Base-by-base conservation (phyloP, 2,888 invertebrate genomes). In the Podotricha telesiphe region DNA sequence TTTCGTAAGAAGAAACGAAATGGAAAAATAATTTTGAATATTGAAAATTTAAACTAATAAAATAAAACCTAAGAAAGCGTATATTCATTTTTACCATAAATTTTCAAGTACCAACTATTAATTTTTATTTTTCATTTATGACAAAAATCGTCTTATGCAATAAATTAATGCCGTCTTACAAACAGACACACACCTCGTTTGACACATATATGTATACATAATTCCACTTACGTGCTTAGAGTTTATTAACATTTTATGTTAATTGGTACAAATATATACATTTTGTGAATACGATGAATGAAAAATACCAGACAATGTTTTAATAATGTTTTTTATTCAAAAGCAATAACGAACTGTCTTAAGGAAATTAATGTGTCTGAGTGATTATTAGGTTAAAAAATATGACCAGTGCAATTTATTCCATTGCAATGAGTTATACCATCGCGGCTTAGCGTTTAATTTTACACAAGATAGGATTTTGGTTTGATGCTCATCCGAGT, bases 211-310 rank as follows among this genome's bases (percentile, higher is more conserved):
- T 40, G 17, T 37, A 19, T 17, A 53, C 10, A 8, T 15, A 17
- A 45, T 45, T 40, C 40, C 13, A 19, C 19, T 42, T n/a, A 37
- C 56, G 15, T 17, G 47, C 34, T 65, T 19, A 34, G 10, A 48
- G 58, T 56, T 48, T 65, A 40, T 59, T 59, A 48, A 66, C 58
- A 53, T 58, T 58, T 58, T 58, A 66, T 66, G 40, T 42, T 40
- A 66, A 66, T 66, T 48, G 22, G 13, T 13, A 50, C 5, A n/a
- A 58, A 50, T 45, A 65, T 66, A 58, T 10, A 65, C 47, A 56
- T 56, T 56, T 48, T 40, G 22, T 58, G 20, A 17, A 58, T 65
- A 48, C 65, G 47, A 65, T 65, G 65, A 65, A 65, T 65, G 65
- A 65, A 58, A 65, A 56, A 58, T 58, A 22, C 40, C 48, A 58